phyloP scores from a whole-genome alignment of 2,797 vertebrate species.

The Halcyon badia region DNA sequence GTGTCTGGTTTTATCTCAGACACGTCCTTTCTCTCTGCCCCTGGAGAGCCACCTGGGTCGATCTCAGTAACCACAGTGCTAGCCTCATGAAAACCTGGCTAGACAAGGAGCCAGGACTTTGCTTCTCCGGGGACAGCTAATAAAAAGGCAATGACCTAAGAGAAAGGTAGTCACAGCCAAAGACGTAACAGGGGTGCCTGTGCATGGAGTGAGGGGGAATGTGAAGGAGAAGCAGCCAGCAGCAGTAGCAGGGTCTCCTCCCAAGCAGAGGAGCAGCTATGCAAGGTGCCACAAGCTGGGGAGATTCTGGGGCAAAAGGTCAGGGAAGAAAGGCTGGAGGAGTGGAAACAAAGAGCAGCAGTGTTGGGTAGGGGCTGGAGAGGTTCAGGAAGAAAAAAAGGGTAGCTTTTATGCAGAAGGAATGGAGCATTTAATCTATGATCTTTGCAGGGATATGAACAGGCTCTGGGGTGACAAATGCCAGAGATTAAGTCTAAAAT shows the following conservation, averaged over 20 bases:
- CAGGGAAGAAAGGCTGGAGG: background rate
- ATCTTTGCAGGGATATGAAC: background rate
- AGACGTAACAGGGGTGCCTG: background rate
- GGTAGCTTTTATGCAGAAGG: background rate
- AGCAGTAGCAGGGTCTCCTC: background rate
- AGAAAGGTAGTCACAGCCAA: background rate
- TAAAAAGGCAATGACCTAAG: background rate
- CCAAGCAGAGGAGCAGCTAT: background rate
- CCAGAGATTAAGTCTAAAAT: background rate
- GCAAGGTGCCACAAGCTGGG: background rate
- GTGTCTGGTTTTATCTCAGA: background rate
- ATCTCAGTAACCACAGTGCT: background rate
- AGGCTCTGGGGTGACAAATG: background rate
- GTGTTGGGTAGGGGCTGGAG: accelerated
- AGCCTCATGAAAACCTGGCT: background rate
- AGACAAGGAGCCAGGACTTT: background rate
- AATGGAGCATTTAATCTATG: background rate
- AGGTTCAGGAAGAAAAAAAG: background rate
- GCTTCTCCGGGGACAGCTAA: background rate
- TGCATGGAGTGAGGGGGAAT: background rate
- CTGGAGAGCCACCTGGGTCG: background rate
- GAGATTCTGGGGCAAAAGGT: background rate
- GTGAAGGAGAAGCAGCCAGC: background rate
- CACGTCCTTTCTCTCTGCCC: background rate
- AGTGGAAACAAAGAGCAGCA: background rate